Evolutionary conservation across 2,113 vertebrate genomes (phyloP), one percentile per base, ranked within the genome.

Genomic region (Rhagologus leucostigma): DNA sequence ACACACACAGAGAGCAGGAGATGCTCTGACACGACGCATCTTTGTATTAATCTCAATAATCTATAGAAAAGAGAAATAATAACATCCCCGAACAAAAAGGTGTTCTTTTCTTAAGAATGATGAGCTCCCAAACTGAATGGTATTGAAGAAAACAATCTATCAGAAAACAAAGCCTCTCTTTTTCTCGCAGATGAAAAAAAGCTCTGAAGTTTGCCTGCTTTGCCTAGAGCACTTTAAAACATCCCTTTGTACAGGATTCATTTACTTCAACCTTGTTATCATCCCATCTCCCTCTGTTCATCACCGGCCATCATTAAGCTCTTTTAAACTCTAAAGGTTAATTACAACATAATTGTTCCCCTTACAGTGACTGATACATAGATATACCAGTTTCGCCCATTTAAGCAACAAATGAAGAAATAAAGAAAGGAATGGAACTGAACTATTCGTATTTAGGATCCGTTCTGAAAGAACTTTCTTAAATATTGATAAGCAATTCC

Each of bases 301-400:
- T 80, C 75, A 84, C 9, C 5, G 44, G 65, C 64, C 33, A 70
- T 67, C 69, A 63, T 81, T 63, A 93, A 71, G 27, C 37, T 71
- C 47, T 60, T 69, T 84, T 71, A 64, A 89, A 68, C 44, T 56
- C 65, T 68, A 82, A 79, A 82, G 65, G 87, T 85, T 96, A 93
- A 91, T 91, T 88, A 68, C 22, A 79, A 57, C 46, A 42, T 83
- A 91, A 96, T 85, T 91, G 78, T 78, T 91, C 62, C 75, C 39
- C 69, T 84, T 73, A 69, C 32, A 73, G 20, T 60, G 32, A 56
- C 78, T 87, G 53, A 75, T 69, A 67, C 24, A 20, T 7, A 17
- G 33, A 24, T 20, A 30, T 4, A 29, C 3, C 6, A 49, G 9
- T 6, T 78, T 47, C 47, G 15, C 5, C 13, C 29, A 44, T 74